A percentile compares a stretch with the other conserved stretches of the same genome.
Conservation (phyloP, 1,140 invertebrate species). For the Drosophila ananassae region DNA sequence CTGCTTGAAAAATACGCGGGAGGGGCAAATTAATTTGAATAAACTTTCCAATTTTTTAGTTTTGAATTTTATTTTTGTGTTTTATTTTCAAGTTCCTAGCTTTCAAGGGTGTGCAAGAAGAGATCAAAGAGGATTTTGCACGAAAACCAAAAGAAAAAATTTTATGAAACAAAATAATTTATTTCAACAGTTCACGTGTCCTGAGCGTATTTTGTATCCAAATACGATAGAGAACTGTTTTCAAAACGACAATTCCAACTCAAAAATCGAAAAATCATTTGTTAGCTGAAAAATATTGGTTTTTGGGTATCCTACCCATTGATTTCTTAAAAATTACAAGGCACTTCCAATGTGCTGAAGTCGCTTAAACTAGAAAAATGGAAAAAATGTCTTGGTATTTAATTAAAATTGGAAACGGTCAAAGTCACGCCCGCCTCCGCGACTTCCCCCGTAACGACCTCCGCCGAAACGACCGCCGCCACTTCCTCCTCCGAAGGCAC, state of each 20-base stretch:
- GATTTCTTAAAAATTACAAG: slow-evolving; percentile 8
- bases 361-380: slow-evolving; percentile 25
- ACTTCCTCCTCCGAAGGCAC: slow-evolving; percentile 70
- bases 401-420: slow-evolving; percentile 2
- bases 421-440: slow-evolving; percentile 17
- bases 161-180: no score
- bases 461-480: slow-evolving; percentile 14
- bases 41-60: slow-evolving; percentile 9
- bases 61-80: not conserved
- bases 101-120: not conserved
- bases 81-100: no score
- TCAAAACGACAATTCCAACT: not conserved
- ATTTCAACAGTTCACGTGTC: no score
- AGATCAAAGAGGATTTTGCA: not conserved
- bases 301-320: not conserved
- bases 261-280: not conserved
- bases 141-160: no score
- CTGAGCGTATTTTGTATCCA: no score
- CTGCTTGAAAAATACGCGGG: slow-evolving; percentile 90
- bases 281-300: not conserved
- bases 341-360: slow-evolving; percentile 51
- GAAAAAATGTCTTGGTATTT: not conserved
- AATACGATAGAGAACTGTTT: no score
- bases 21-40: slow-evolving; percentile 39
- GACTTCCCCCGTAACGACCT: slow-evolving; percentile 11